Conservation (phyloP, 2,797 vertebrate species). For the Betta splendens region DNA sequence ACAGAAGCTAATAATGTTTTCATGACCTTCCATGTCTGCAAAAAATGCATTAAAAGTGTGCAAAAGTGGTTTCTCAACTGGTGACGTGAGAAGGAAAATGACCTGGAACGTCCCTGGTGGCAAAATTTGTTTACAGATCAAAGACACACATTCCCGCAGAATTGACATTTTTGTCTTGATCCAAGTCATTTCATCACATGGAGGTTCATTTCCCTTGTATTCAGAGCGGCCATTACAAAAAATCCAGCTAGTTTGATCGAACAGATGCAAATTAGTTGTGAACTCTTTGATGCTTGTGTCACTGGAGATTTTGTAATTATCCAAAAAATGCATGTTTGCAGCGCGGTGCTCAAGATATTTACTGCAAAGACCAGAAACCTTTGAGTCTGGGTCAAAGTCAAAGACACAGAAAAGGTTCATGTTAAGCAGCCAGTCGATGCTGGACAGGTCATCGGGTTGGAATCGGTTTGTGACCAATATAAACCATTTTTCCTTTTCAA, state of each 20-base stretch:
- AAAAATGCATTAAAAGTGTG: conserved; percentile 86
- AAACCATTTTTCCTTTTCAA: conserved; percentile 82
- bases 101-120: conserved; percentile 81
- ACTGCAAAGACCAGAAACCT: conserved; percentile 79
- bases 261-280: conserved; percentile 74
- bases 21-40: conserved; percentile 83
- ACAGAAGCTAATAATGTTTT: conserved; percentile 84
- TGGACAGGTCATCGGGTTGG: conserved; percentile 67
- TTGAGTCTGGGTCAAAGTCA: conserved; percentile 87
- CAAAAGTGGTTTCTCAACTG: conserved; percentile 82
- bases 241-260: conserved; percentile 87
- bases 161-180: conserved; percentile 82
- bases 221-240: conserved; percentile 86
- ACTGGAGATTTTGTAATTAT: conserved; percentile 74
- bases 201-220: conserved; percentile 76
- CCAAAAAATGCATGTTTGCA: conserved; percentile 80
- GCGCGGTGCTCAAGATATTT: conserved; percentile 78
- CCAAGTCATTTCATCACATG: conserved; percentile 86
- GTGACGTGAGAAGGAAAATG: conserved; percentile 82
- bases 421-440: conserved; percentile 80
- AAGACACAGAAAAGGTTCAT: conserved; percentile 87
- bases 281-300: conserved; percentile 65
- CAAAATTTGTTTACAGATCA: conserved; percentile 85
- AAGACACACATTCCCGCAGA: conserved; percentile 79
- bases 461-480: conserved; percentile 85